Evolutionary conservation across 2,888 invertebrate genomes (phyloP), one percentile per base, ranked within the genome.

Genomic region (Helleia helle): DNA sequence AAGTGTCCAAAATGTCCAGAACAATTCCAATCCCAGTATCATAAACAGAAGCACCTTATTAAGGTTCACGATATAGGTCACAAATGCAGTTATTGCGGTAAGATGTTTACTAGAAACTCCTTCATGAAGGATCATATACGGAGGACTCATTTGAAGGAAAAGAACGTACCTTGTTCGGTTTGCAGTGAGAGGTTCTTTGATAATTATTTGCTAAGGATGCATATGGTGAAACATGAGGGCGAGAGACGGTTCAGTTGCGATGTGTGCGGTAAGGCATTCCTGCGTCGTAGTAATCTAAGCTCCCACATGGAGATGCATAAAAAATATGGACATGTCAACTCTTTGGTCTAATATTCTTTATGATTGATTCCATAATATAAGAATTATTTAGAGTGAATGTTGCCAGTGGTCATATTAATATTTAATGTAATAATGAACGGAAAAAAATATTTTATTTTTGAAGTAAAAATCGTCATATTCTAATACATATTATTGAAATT

Each of bases 251-350:
- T 87, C 38, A 72, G 73, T 36, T 89, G 89, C 39, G 83, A 86
- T 3, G 69, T 87, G 1, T 90, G 90, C 44, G 86, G 86, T 0
- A 87, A 87, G 45, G 80, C 86, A 26, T 87, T 89, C 43, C 65
- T 87, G 8, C 85, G 89, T 8, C 72, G 85, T 12, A 89, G 87
- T 36, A 88, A 89, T 54, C 62, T 90, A 44, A 86, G 77, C 5
- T 84, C 86, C 0, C 90, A 90, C 54, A 79, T 86, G 64, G 71
- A 77, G 27, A 77, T 81, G 65, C 83, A 83, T 51, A 83, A 79
- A 18, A 83, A 81, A 26, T 76, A 80, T 42, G 77, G 73, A 0
- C 75, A 77, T 42, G 56, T 67, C 0, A 40, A 30, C 6, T 30
- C 39, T n/a, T 22, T 24, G 4, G 9, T 11, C 1, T 22, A 6